Percentiles rank a stretch among this genome's conserved stretches.
These are phyloP conservation scores for Nudaria mundana DNA, from an alignment of 2,888 invertebrate genomes.

Conservation along the genomic window DNA sequence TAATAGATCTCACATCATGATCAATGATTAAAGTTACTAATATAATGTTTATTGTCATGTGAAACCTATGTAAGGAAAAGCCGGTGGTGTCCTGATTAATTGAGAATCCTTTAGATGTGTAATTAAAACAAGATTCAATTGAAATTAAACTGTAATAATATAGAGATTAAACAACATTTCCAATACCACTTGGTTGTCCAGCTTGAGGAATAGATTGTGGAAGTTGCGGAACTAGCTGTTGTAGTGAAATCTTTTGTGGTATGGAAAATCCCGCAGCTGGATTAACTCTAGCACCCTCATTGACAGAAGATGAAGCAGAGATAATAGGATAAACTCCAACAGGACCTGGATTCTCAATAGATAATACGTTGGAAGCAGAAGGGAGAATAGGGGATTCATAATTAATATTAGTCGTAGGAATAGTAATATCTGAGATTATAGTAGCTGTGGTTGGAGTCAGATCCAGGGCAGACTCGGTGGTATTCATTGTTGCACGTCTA, in stretches of 20 bases:
- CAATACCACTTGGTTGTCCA: background rate
- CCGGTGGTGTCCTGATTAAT: too few species aligned
- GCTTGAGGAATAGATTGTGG: background rate
- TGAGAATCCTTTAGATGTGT: too few species aligned
- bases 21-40: too few species aligned
- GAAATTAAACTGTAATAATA: background rate
- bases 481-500: background rate
- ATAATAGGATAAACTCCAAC: too few species aligned
- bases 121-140: too few species aligned
- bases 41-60: too few species aligned
- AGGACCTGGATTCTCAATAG: background rate
- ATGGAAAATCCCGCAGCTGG: background rate
- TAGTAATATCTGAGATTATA: background rate
- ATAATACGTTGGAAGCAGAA: background rate
- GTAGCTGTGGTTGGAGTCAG: background rate
- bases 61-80: too few species aligned
- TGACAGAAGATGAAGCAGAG: too few species aligned
- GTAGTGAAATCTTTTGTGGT: background rate
- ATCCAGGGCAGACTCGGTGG: background rate
- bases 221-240: background rate
- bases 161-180: background rate
- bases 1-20: too few species aligned
- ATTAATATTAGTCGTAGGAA: background rate
- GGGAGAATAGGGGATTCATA: background rate
- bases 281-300: background rate